Evolutionary conservation across 2,888 invertebrate species (phyloP).

Genomic region (Caenorhabditis angaria): DNA sequence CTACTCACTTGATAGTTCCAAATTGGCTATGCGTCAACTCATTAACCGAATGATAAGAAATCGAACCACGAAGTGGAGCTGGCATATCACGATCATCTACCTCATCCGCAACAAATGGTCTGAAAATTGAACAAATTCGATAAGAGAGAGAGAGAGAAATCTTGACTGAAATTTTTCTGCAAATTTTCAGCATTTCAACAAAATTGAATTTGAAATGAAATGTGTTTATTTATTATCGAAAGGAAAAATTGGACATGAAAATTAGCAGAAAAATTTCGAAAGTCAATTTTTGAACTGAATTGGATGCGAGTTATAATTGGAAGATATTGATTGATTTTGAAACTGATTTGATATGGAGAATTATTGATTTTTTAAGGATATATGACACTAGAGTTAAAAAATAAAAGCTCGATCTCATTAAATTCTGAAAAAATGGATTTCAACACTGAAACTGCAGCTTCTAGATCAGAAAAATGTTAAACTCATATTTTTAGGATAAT

Average conservation of each 20-base stretch:
- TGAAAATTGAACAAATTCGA: slow-evolving; percentile 36
- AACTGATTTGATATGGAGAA: not conserved
- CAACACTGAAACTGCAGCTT: no score
- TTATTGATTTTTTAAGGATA: not conserved
- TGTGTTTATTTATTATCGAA: not conserved
- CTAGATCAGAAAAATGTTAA: no score
- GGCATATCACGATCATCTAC: slow-evolving; percentile 64
- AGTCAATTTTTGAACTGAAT: no score
- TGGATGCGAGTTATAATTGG: not conserved
- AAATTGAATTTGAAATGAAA: no score
- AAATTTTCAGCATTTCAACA: no score
- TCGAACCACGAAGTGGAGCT: slow-evolving; percentile 54
- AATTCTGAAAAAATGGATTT: not conserved
- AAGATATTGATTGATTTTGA: not conserved
- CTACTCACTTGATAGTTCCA: slow-evolving; percentile 46
- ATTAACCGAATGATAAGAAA: slow-evolving; percentile 54
- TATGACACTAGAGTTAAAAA: not conserved
- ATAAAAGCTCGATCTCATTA: not conserved
- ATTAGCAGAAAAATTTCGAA: not conserved
- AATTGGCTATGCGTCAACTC: slow-evolving; percentile 60
- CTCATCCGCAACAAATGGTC: slow-evolving; percentile 70
- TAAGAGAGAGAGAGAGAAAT: not conserved
- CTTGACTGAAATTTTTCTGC: not conserved
- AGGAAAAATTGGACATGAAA: not conserved
- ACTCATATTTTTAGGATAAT: no score